Conservation (phyloP, 2,113 vertebrate species). For the Romanogobio albipinnatus region DNA sequence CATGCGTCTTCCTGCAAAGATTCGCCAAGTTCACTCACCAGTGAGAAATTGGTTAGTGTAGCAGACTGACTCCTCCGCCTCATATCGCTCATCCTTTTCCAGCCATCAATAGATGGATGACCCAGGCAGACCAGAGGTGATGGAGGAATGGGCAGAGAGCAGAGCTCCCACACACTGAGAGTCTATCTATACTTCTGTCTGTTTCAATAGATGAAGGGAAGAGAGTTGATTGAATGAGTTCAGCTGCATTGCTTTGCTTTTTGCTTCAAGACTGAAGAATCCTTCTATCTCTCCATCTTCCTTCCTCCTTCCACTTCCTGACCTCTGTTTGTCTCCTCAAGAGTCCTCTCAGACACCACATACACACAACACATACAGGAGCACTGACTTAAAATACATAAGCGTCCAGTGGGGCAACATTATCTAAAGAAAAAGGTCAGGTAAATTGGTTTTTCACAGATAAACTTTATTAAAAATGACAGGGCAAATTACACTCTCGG, state of each 20-base stretch:
- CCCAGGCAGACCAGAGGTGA: background rate
- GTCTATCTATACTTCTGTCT: constrained; percentile 19
- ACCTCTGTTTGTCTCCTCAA: background rate
- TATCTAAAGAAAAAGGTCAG: background rate
- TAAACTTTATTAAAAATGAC: background rate
- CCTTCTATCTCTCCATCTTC: background rate
- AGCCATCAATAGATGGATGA: constrained; percentile 31
- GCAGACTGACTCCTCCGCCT: constrained; percentile 28
- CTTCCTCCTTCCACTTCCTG: constrained; percentile 1
- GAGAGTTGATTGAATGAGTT: constrained; percentile 7
- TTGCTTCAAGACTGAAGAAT: background rate
- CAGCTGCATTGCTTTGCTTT: constrained; percentile 23
- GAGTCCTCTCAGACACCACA: background rate
- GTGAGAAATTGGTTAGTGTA: constrained; percentile 33
- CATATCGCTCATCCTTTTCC: constrained; percentile 33
- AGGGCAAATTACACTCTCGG: too few species aligned
- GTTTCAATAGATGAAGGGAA: constrained; percentile 11
- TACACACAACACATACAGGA: background rate
- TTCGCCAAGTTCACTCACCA: constrained; percentile 29
- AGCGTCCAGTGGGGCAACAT: background rate
- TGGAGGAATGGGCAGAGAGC: constrained; percentile 22
- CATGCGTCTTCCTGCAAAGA: background rate
- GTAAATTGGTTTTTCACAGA: background rate
- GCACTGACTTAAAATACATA: background rate
- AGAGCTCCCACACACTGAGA: constrained; percentile 1